Conservation (phyloP, 2,888 invertebrate genomes). For the Pristionchus exspectatus region DNA sequence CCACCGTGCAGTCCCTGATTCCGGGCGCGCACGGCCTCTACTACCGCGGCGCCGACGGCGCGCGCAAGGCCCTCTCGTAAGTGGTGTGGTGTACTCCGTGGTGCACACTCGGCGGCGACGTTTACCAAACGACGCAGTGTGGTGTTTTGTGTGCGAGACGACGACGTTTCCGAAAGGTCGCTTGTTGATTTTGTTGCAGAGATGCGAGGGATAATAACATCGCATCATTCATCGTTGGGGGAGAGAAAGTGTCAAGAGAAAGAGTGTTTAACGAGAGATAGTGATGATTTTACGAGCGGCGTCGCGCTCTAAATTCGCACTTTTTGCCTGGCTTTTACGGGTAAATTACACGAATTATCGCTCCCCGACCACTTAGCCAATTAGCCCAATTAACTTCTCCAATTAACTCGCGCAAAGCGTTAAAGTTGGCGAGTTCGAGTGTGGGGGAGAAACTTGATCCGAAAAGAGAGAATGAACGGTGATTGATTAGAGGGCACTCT, state of each 20-base stretch:
- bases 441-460: conserved; percentile 14
- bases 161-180: background rate
- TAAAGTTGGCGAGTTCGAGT: conserved; percentile 46
- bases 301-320: conserved; percentile 31
- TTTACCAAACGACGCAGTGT: background rate
- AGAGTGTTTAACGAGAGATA: background rate
- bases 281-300: background rate
- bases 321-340: conserved; percentile 8
- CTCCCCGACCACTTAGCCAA: background rate
- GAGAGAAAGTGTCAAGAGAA: background rate
- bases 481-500: background rate
- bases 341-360: background rate
- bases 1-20: conserved; percentile 70
- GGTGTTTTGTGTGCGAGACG: background rate
- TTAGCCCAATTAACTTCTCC: conserved; percentile 16
- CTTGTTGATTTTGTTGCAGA: background rate
- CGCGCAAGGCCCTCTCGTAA: conserved; percentile 68
- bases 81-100: conserved; percentile 29
- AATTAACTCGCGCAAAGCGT: background rate
- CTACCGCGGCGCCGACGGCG: conserved; percentile 66
- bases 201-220: background rate
- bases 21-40: conserved; percentile 74
- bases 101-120: background rate
- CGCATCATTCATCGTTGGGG: background rate
- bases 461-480: background rate